Evolutionary conservation across 2,888 invertebrate genomes (phyloP).

Genomic region (Nemotelus pantherinus): DNA sequence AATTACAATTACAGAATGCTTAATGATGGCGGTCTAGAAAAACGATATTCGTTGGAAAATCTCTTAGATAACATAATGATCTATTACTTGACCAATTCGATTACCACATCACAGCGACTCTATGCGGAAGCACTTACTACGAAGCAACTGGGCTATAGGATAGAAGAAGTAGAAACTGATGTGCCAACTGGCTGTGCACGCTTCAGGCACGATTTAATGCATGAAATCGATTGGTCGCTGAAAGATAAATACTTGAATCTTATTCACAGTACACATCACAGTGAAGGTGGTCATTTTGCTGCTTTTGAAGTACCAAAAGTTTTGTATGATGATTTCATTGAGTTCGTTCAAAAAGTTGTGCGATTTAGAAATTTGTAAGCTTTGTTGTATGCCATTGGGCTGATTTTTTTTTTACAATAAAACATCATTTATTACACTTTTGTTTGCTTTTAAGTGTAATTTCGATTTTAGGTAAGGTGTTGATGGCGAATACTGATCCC

Average conservation of each 20-base stretch:
- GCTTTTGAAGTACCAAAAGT: constrained; percentile 81
- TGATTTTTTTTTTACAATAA: too few species aligned
- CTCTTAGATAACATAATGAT: constrained; percentile 80
- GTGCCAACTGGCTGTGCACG: constrained; percentile 80
- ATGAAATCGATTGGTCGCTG: constrained; percentile 70
- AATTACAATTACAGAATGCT: constrained; percentile 67
- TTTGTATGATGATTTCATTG: constrained; percentile 76
- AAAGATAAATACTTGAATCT: constrained; percentile 73
- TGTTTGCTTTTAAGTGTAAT: too few species aligned
- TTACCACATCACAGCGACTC: constrained; percentile 75
- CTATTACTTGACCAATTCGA: constrained; percentile 79
- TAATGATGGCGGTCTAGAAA: constrained; percentile 73
- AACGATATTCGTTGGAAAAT: constrained; percentile 67
- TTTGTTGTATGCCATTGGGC: too few species aligned
- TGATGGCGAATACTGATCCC: too few species aligned
- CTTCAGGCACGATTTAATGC: constrained; percentile 76
- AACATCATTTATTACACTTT: too few species aligned
- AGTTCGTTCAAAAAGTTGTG: constrained; percentile 67
- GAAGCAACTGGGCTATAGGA: constrained; percentile 52
- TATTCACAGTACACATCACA: constrained; percentile 72
- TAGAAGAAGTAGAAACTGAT: constrained; percentile 69
- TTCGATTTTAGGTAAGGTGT: too few species aligned
- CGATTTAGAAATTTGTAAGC: constrained; percentile 13
- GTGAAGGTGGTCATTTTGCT: constrained; percentile 86
- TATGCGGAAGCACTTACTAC: constrained; percentile 71